Evolutionary conservation across 2,888 invertebrate genomes (phyloP), one percentile per base, ranked within the genome.

Genomic region (Carpatolechia fugitivella): DNA sequence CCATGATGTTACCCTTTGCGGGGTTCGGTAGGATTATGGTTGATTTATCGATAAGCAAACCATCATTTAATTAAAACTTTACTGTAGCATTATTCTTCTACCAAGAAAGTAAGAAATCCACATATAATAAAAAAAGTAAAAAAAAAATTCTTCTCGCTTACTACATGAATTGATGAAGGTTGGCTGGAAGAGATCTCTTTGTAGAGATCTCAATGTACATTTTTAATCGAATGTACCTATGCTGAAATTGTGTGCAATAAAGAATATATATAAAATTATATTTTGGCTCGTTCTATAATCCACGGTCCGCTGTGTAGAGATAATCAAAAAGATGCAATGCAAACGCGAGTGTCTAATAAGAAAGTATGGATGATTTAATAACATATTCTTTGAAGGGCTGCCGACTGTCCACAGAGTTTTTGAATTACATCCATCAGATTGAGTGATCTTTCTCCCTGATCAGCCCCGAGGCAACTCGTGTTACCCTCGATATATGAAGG

Each of bases 401-500:
- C 59, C n/a, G n/a, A n/a, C n/a, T 38, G 31, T 30, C 31, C 8
- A 44, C 30, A 50, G 50, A 56, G 52, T 48, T 68, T 61, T 68
- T 72, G 70, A 76, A 77, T 70, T 68, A 70, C 65, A 70, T 65
- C 68, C 68, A 69, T 63, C 56, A 63, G 68, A 75, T 74, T 73
- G 77, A 76, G 70, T 68, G 72, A 77, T 78, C 72, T 73, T 70
- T 70, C 72, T 74, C 75, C 70, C 71, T 67, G 71, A 72, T 68
- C 72, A 75, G 72, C 74, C 82, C 76, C 70, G 70, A 71, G 74
- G 77, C 75, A 29, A 66, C 59, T 59, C 66, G 68, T 72, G 72
- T 74, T 79, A 77, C 80, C 80, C 74, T 74, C 77, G 74, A 77
- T 77, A 73, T 80, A 79, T 80, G 78, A 80, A 78, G 84, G 82